These are phyloP conservation scores for Platysteira castanea DNA, from an alignment of 2,113 vertebrate species.

Conservation along the genomic window DNA sequence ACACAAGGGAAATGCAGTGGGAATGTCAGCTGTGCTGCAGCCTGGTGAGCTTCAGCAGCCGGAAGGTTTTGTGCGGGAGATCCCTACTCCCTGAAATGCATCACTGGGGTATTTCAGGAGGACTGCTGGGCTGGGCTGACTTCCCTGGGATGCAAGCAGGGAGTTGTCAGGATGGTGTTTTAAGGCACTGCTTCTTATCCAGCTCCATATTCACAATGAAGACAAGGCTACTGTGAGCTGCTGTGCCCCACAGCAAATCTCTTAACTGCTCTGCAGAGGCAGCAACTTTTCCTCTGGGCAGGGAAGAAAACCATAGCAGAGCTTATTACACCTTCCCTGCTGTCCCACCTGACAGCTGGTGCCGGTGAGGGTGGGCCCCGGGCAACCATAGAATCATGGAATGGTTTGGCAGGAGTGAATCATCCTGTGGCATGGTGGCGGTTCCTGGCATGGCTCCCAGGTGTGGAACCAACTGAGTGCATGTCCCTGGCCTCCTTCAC, in stretches of 20 bases:
- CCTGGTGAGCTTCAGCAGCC: background rate
- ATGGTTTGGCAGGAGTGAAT: background rate
- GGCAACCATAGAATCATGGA: background rate
- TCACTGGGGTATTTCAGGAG: background rate
- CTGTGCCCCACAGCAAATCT: background rate
- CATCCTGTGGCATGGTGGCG: background rate
- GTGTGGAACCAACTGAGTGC: background rate
- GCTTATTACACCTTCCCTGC: background rate
- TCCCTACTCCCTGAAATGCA: background rate
- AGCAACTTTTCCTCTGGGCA: background rate
- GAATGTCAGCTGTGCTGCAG: background rate
- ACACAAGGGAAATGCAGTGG: background rate
- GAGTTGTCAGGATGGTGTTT: background rate
- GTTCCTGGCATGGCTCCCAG: background rate
- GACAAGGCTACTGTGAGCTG: background rate
- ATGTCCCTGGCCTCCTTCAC: background rate
- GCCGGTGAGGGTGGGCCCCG: background rate
- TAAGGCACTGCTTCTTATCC: background rate
- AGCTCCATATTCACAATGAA: background rate
- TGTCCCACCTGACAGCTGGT: background rate
- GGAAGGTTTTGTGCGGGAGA: background rate
- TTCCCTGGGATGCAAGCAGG: background rate
- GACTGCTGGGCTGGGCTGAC: background rate
- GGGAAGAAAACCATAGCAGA: background rate
- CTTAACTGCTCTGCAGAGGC: background rate